Percentiles rank a stretch among this genome's conserved stretches.
phyloP scores from a whole-genome alignment of 2,113 vertebrate species.

The Myxocyprinus asiaticus region DNA sequence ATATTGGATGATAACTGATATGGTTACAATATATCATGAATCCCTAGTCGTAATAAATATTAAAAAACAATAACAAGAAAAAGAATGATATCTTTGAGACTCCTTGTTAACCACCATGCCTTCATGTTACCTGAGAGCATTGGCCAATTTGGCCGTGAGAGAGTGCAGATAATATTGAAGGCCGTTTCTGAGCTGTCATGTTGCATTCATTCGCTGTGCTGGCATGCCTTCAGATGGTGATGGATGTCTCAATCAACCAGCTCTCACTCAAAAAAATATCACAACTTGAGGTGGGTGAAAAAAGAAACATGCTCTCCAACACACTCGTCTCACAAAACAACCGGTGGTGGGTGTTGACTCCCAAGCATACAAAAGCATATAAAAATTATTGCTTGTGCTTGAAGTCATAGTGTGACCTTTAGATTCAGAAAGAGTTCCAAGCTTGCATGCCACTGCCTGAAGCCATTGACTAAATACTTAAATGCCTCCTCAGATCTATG shows the following conservation, averaged over 20 bases:
- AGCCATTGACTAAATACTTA: neutral
- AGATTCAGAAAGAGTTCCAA: neutral
- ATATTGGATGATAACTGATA: too few species aligned
- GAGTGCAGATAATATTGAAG: constrained; percentile 18
- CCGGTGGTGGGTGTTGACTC: too few species aligned
- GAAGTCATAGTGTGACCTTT: neutral
- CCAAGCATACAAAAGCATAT: neutral
- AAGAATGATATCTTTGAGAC: too few species aligned
- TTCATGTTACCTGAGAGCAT: too few species aligned
- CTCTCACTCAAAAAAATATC: neutral
- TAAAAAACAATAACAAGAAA: too few species aligned
- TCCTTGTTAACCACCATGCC: too few species aligned
- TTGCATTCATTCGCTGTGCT: neutral
- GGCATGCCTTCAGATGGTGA: constrained; percentile 15
- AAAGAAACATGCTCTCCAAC: neutral
- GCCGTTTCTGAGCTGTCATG: neutral
- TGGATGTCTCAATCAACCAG: neutral
- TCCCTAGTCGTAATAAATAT: too few species aligned
- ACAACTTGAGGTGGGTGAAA: neutral
- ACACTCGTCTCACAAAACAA: too few species aligned
- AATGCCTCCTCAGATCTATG: neutral
- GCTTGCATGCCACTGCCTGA: neutral
- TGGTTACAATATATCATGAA: too few species aligned
- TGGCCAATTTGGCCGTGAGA: neutral
- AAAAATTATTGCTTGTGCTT: neutral